These are phyloP conservation scores for Diplogasteroides magnus DNA, from an alignment of 1,140 invertebrate species.

Conservation along the genomic window DNA sequence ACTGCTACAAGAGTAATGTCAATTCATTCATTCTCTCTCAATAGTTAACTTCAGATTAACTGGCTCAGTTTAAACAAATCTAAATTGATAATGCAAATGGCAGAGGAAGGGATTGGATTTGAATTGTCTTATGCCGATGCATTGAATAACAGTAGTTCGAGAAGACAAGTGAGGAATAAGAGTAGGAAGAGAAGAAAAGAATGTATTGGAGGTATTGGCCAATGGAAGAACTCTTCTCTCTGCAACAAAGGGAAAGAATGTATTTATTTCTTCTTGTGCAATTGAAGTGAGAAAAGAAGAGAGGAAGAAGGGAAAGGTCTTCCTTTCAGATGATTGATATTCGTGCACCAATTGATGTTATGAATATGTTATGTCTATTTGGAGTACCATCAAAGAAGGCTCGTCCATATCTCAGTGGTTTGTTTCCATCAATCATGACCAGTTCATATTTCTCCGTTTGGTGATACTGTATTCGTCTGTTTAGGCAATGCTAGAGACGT, in stretches of 20 bases:
- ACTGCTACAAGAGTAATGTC: constrained; percentile 7
- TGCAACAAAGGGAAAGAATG: constrained; percentile 15
- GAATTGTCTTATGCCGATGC: constrained; percentile 34
- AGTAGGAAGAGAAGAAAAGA: constrained; percentile 4
- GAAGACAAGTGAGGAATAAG: constrained; percentile 27
- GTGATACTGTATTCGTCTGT: constrained; percentile 9
- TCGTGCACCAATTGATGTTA: constrained; percentile 48
- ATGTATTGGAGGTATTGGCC: constrained; percentile 5
- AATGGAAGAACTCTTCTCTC: constrained; percentile 14
- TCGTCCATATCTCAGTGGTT: constrained; percentile 13
- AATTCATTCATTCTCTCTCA: neutral
- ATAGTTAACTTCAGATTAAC: constrained; percentile 13
- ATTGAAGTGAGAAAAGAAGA: constrained; percentile 30
- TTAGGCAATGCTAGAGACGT: constrained; percentile 40
- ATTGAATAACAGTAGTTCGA: constrained; percentile 13
- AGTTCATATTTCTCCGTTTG: constrained; percentile 11
- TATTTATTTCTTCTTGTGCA: constrained; percentile 40
- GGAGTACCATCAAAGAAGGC: constrained; percentile 19
- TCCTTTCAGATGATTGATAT: constrained; percentile 32
- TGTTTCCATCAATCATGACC: neutral
- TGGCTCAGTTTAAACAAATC: constrained; percentile 13
- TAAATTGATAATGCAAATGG: constrained; percentile 21
- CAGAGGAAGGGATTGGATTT: constrained; percentile 29
- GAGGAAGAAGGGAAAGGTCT: neutral
- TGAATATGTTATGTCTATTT: constrained; percentile 47